Percentiles rank a stretch among this genome's conserved stretches.
Evolutionary conservation across 2,888 invertebrate genomes (phyloP).

Genomic region (Marasmarcha lunaedactyla): DNA sequence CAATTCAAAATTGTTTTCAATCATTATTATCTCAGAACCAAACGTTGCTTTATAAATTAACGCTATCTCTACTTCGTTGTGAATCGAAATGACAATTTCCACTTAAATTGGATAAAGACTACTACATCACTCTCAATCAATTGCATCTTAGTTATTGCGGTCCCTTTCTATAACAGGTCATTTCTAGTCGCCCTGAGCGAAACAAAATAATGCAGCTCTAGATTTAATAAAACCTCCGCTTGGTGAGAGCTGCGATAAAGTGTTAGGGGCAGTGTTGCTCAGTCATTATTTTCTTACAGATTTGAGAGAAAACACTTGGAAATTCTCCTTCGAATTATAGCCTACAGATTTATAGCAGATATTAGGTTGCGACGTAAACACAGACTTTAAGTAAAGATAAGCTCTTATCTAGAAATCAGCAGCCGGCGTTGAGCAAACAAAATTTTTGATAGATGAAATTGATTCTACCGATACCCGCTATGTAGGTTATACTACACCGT

Average conservation of each 20-base stretch:
- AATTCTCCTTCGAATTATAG: constrained; percentile 46
- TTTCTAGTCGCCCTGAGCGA: constrained; percentile 38
- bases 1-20: no score
- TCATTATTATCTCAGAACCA: not conserved
- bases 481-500: no score
- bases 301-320: constrained; percentile 55
- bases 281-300: constrained; percentile 53
- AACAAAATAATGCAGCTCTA: constrained; percentile 41
- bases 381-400: not conserved
- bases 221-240: constrained; percentile 48
- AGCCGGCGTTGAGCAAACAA: no score
- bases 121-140: constrained; percentile 22
- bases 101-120: constrained; percentile 27
- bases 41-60: not conserved
- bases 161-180: constrained; percentile 34
- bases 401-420: no score
- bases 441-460: no score
- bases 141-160: constrained; percentile 24
- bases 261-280: constrained; percentile 38
- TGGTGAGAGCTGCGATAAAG: constrained; percentile 50
- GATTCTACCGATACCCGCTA: no score
- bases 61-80: not conserved
- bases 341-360: constrained; percentile 32
- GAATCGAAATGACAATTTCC: constrained; percentile 18
- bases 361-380: not conserved